Evolutionary conservation across 2,113 vertebrate genomes (phyloP).

Genomic region (Nyctibius bracteatus): DNA sequence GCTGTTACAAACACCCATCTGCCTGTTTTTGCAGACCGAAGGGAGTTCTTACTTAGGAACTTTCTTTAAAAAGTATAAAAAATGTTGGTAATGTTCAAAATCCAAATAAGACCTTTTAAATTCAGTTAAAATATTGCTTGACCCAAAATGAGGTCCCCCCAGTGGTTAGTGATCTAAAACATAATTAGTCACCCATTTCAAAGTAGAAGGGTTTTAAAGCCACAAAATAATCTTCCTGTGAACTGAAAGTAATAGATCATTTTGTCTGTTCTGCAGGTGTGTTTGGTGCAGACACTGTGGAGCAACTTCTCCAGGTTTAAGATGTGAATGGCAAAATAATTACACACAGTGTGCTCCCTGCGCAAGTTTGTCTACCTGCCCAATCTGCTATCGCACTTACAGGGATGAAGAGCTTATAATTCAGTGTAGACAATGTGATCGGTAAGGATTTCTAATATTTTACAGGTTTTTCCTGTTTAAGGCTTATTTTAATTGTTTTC

Average conservation of each 20-base stretch:
- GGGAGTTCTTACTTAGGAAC: not conserved
- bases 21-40: not conserved
- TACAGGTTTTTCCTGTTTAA: not conserved
- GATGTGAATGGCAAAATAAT: constrained; percentile 95
- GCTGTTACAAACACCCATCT: not conserved
- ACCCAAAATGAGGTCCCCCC: not conserved
- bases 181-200: not conserved
- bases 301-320: constrained; percentile 85
- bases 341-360: constrained; percentile 96
- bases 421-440: constrained; percentile 92
- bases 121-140: not conserved
- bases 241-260: not conserved
- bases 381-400: constrained; percentile 82
- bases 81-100: not conserved
- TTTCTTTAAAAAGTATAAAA: not conserved
- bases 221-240: not conserved
- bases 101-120: not conserved
- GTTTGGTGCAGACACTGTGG: constrained; percentile 95
- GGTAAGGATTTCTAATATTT: constrained; percentile 70
- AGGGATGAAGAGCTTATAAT: constrained; percentile 89
- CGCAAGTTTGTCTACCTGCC: constrained; percentile 86
- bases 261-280: constrained; percentile 80
- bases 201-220: not conserved
- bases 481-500: not conserved
- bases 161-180: not conserved